Conservation (phyloP, 1,140 invertebrate genomes). For the Adoxophyes honmai region DNA sequence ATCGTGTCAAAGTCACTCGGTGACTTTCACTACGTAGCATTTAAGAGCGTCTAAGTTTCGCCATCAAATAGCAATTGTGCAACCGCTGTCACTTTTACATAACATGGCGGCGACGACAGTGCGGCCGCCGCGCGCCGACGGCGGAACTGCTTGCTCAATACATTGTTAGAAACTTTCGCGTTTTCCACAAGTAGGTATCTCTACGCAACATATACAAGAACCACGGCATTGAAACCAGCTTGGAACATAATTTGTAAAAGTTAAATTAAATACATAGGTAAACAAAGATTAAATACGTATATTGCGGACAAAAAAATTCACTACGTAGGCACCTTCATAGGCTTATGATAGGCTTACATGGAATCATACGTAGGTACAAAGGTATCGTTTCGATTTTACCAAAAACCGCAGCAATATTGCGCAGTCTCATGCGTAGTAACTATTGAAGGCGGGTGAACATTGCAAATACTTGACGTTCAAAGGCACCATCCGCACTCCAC, state of each 20-base stretch:
- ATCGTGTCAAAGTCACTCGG: conserved; percentile 66
- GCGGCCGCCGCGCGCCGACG: background rate
- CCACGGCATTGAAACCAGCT: too few relatives aligned
- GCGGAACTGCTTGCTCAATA: background rate
- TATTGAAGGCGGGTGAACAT: too few relatives aligned
- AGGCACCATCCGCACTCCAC: conserved; percentile 25
- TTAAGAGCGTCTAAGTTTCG: conserved; percentile 66
- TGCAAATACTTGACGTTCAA: conserved; percentile 13
- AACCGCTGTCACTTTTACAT: conserved; percentile 73
- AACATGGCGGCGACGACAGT: conserved; percentile 36
- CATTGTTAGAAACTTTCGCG: background rate
- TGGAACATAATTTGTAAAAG: too few relatives aligned
- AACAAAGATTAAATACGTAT: too few relatives aligned
- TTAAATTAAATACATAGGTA: too few relatives aligned
- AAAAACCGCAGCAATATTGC: too few relatives aligned
- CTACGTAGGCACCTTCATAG: too few relatives aligned
- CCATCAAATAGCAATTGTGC: conserved; percentile 71
- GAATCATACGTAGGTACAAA: too few relatives aligned
- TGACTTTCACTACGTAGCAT: conserved; percentile 68
- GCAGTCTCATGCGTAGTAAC: too few relatives aligned
- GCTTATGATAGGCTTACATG: too few relatives aligned
- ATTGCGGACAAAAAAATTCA: too few relatives aligned
- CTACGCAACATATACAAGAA: background rate
- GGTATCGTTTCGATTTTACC: too few relatives aligned
- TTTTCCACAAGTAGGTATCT: background rate